Base-by-base conservation (phyloP, 2,888 invertebrate species). In the Camponotus fellah region DNA sequence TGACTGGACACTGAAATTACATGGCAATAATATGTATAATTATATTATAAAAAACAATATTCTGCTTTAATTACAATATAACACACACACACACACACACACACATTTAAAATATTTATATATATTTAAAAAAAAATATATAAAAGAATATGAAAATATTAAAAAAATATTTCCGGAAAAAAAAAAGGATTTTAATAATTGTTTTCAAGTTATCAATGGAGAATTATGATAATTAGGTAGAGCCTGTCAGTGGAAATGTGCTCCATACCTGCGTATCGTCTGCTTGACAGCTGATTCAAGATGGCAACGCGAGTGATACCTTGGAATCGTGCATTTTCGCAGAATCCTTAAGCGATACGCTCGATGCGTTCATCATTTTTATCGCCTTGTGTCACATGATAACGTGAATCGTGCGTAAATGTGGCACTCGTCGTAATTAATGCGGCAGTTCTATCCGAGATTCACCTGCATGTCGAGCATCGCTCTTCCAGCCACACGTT, bases 281-380 rank as follows among this genome's bases (percentile, higher is more conserved):
- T 93, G 93, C 93, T 92, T 92, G 92, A 92, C 93, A 92, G 93
- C 91, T 93, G 91, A 91, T 90, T 88, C 88, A 87, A 64, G 69
- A 87, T 89, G 89, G 88, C 88, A 87, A 88, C 84, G 84, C 76
- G 86, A 64, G 53, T 82, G 83, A 69, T 84, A 81, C 71, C 80
- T 82, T 71, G 43, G 76, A 84, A 65, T 68, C 65, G 58, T 86
- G 85, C 81, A 87, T 88, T 82, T 76, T 85, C 56, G 32, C 84
- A 68, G 65, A 58, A 56, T 58, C 58, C 26, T 21, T 75, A 74
- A 81, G 72, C 69, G 65, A n/a, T 77, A 72, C 68, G 81, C 49
- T 68, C 83, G 65, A 82, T 66, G 64, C 68, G 69, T 64, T 85
- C 69, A 66, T 79, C 60, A 71, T 60, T 68, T 43, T 34, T 62